Percentiles rank a stretch among this genome's conserved stretches.
Conservation (phyloP, 1,140 invertebrate genomes). For the Drosophila baimaii region DNA sequence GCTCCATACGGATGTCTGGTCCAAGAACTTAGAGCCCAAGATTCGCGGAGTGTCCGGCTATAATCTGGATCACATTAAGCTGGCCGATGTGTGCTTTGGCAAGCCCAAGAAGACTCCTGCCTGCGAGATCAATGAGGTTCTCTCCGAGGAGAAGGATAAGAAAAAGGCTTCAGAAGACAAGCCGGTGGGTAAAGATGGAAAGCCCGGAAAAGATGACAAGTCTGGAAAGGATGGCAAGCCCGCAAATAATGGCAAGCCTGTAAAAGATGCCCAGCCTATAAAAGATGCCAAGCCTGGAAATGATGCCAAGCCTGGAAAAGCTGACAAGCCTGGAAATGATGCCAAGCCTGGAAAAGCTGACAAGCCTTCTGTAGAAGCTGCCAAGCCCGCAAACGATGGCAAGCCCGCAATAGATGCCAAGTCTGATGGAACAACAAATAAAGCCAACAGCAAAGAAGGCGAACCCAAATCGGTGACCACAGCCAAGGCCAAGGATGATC, state of each 20-base stretch:
- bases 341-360: not conserved
- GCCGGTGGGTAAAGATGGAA: not conserved
- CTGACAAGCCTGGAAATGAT: not conserved
- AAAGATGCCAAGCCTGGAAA: not conserved
- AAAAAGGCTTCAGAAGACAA: not conserved
- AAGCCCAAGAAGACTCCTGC: conserved; percentile 56
- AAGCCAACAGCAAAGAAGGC: not conserved
- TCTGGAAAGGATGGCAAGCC: not conserved
- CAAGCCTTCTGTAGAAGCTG: not conserved
- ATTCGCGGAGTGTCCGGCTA: conserved; percentile 69
- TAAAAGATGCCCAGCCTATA: not conserved
- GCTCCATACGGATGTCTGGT: conserved; percentile 94
- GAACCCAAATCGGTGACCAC: too few species aligned
- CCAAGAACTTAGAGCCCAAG: conserved; percentile 73
- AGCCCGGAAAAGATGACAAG: not conserved
- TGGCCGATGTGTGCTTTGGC: conserved; percentile 60
- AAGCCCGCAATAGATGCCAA: not conserved
- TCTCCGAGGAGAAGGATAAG: conserved; percentile 1
- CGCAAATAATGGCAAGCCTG: not conserved
- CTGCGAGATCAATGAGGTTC: conserved; percentile 50
- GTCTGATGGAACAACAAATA: not conserved
- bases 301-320: not conserved
- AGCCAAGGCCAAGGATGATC: not conserved
- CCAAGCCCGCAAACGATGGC: not conserved
- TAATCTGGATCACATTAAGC: conserved; percentile 41